These are phyloP conservation scores for Trematocara marginatum DNA, from an alignment of 2,113 vertebrate species.

Conservation along the genomic window DNA sequence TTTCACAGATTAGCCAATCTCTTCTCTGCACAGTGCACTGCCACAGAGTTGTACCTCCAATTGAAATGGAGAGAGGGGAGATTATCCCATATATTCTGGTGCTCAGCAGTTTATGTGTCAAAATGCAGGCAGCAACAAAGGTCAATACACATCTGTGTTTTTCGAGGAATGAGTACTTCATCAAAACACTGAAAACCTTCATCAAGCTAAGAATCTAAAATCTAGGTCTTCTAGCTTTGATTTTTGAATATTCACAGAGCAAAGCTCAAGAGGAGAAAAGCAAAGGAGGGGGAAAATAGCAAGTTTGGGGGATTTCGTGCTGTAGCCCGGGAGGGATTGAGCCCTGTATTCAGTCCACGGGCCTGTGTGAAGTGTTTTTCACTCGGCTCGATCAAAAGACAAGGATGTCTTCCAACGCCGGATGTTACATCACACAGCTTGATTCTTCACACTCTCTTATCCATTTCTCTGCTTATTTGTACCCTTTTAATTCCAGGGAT, in stretches of 20 bases:
- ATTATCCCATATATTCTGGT: constrained; percentile 53
- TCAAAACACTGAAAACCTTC: neutral
- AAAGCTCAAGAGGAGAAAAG: constrained; percentile 2
- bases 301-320: constrained; percentile 9
- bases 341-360: constrained; percentile 40
- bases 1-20: constrained; percentile 73
- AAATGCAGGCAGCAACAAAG: neutral
- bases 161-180: neutral
- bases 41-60: constrained; percentile 48
- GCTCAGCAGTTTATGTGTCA: constrained; percentile 51
- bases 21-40: constrained; percentile 50
- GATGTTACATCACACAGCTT: constrained; percentile 60
- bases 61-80: constrained; percentile 62
- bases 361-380: constrained; percentile 53
- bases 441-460: constrained; percentile 50
- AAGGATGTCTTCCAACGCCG: constrained; percentile 40
- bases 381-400: constrained; percentile 47
- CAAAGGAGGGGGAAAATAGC: neutral
- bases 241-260: constrained; percentile 18
- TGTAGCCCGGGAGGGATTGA: constrained; percentile 17
- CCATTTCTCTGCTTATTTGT: constrained; percentile 52
- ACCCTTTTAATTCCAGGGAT: constrained; percentile 41
- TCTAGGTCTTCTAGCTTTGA: neutral
- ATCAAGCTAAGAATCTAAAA: neutral
- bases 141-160: neutral